These are phyloP conservation scores for Hirtodrosophila cameraria DNA, from an alignment of 2,888 invertebrate species.

Conservation along the genomic window DNA sequence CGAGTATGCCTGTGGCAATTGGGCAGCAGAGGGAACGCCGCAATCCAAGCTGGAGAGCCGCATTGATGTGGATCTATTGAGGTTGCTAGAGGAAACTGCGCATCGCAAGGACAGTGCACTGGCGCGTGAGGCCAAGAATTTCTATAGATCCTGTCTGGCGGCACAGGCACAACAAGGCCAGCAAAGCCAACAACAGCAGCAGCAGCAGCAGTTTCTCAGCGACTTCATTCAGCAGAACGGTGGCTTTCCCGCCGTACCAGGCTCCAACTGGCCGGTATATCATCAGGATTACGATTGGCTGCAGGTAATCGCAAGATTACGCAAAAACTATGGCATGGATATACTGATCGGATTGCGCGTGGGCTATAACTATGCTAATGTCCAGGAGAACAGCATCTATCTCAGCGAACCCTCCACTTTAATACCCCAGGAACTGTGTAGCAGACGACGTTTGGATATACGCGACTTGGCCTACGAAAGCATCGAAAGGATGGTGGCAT, in stretches of 20 bases:
- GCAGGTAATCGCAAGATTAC: conserved; percentile 63
- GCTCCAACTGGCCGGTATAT: conserved; percentile 74
- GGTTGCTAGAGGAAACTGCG: conserved; percentile 65
- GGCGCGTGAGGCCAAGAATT: conserved; percentile 78
- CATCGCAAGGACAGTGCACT: conserved; percentile 64
- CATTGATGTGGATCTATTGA: conserved; percentile 62
- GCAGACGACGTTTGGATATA: conserved; percentile 53
- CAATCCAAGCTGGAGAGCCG: conserved; percentile 41
- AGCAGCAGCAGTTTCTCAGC: conserved; percentile 69
- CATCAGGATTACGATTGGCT: conserved; percentile 80
- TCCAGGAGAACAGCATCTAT: conserved; percentile 78
- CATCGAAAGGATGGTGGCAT: conserved; percentile 65
- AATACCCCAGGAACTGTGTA: conserved; percentile 71
- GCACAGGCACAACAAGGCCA: conserved; percentile 59
- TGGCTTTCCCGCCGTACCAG: conserved; percentile 80
- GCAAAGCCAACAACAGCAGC: conserved; percentile 56
- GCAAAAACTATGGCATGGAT: conserved; percentile 74
- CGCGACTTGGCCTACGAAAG: conserved; percentile 57
- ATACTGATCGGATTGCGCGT: conserved; percentile 80
- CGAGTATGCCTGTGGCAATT: conserved; percentile 82
- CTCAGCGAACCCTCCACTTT: conserved; percentile 75
- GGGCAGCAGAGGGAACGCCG: conserved; percentile 49
- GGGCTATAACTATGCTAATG: conserved; percentile 69
- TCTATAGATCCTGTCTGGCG: conserved; percentile 77
- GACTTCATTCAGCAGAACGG: conserved; percentile 77